Evolutionary conservation across 2,113 vertebrate species (phyloP).

Genomic region (Petroica traversi): DNA sequence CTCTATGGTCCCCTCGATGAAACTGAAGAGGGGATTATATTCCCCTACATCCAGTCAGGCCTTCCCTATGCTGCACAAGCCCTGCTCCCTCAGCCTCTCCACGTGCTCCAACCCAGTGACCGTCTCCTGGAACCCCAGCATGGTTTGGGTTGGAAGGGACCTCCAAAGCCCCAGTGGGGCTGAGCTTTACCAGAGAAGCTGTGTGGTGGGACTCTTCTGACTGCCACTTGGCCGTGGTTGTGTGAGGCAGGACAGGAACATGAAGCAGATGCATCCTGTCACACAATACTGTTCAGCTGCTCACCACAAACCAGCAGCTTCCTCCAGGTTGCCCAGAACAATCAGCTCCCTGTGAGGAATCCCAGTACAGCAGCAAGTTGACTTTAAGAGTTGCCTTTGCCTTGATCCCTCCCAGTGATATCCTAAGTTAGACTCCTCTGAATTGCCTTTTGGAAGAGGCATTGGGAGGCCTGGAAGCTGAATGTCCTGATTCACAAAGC

Average conservation of each 20-base stretch:
- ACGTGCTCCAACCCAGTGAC: background rate
- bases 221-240: background rate
- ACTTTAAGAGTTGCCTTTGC: background rate
- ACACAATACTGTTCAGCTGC: background rate
- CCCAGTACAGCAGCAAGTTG: background rate
- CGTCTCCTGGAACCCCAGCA: background rate
- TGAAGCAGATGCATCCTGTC: background rate
- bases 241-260: background rate
- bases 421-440: background rate
- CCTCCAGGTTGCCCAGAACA: background rate
- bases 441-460: background rate
- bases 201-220: rapidly evolving
- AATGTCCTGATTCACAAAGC: background rate
- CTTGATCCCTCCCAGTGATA: background rate
- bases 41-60: background rate
- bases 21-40: background rate
- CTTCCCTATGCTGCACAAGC: background rate
- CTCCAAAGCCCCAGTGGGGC: background rate
- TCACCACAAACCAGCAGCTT: background rate
- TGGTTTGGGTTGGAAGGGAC: background rate
- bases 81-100: background rate
- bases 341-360: background rate
- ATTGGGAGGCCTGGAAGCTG: background rate
- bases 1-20: background rate
- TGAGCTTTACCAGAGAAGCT: background rate